Percentiles rank a stretch among this genome's conserved stretches.
These are phyloP conservation scores for Kradibia gibbosae DNA, from an alignment of 1,140 invertebrate species.

Conservation along the genomic window DNA sequence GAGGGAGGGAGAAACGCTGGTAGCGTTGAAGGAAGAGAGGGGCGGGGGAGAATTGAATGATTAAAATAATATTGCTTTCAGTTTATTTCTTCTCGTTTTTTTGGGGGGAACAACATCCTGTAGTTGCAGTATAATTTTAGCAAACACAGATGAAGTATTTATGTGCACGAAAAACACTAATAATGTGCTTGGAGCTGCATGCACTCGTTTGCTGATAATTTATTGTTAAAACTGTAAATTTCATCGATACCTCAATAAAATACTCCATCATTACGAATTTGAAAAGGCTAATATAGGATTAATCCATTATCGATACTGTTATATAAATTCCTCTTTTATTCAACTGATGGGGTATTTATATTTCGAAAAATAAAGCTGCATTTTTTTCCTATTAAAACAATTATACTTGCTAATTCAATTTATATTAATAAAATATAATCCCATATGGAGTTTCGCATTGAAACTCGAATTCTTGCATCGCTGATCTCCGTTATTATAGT, in stretches of 20 bases:
- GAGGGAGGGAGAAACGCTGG: neutral
- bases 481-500: neutral
- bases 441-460: neutral
- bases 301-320: too few species aligned
- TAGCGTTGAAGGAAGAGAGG: neutral
- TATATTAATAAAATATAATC: neutral
- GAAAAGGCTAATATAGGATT: too few species aligned
- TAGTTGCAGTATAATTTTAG: neutral
- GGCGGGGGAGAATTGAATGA: neutral
- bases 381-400: neutral
- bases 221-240: neutral
- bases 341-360: too few species aligned
- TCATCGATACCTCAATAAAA: neutral
- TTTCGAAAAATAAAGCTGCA: too few species aligned
- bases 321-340: too few species aligned
- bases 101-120: neutral
- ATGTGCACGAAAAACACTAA: neutral
- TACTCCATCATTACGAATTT: neutral
- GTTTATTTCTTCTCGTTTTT: neutral
- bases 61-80: conserved; percentile 31
- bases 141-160: neutral
- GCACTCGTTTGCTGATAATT: neutral
- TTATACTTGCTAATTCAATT: neutral
- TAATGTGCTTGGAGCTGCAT: too few species aligned
- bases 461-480: neutral